A percentile compares a stretch with the other conserved stretches of the same genome.
These are phyloP conservation scores for Ostrea edulis DNA, from an alignment of 1,140 invertebrate genomes.

Conservation along the genomic window DNA sequence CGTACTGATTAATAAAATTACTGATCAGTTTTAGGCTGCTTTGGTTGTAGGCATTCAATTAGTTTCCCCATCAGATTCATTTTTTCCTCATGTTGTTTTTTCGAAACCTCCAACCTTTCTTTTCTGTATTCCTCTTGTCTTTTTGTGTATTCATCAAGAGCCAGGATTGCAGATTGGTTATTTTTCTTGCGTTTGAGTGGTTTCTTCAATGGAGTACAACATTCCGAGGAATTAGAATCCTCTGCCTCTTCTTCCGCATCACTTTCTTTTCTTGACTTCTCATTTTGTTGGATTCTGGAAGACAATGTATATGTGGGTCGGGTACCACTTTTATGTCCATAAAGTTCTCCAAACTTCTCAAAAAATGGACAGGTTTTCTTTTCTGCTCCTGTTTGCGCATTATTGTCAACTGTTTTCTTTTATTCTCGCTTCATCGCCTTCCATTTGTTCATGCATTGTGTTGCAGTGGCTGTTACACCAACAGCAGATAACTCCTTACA, in stretches of 20 bases:
- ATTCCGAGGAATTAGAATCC: no score
- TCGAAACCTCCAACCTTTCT: conserved; percentile 13
- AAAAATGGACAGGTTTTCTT: neutral
- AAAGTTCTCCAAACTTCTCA: neutral
- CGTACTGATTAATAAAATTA: neutral
- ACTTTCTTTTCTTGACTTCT: neutral
- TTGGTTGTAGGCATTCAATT: neutral
- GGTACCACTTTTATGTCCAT: neutral
- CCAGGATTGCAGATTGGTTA: neutral
- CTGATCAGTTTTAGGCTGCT: no score
- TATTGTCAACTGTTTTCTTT: no score
- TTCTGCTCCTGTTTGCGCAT: neutral
- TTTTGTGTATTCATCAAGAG: neutral
- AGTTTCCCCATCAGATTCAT: neutral
- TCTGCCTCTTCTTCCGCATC: neutral
- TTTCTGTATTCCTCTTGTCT: no score
- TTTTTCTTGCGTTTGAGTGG: neutral
- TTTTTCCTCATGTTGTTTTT: conserved; percentile 26
- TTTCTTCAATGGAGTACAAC: neutral
- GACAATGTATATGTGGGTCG: neutral
- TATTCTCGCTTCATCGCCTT: no score
- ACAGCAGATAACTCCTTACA: neutral
- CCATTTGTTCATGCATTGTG: no score
- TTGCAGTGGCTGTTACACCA: no score
- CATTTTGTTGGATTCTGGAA: neutral